phyloP scores from a whole-genome alignment of 2,113 vertebrate species.

The Delphinus delphis region DNA sequence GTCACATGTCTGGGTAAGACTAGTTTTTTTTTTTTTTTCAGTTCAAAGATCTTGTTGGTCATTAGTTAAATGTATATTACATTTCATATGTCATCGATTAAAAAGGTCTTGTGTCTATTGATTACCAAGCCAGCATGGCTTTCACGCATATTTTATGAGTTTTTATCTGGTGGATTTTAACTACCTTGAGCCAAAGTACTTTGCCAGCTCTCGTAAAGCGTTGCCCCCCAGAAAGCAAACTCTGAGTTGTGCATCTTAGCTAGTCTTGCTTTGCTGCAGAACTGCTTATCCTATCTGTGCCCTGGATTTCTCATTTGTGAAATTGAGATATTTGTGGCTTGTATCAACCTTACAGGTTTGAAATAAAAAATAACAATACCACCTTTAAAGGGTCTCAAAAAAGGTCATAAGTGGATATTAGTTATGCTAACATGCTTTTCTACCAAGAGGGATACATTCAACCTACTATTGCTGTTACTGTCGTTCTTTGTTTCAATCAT shows the following conservation, averaged over 20 bases:
- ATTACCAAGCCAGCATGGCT: background rate
- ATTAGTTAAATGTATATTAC: conserved; percentile 33
- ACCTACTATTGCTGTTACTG: background rate
- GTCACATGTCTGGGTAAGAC: conserved; percentile 31
- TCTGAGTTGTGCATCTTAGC: background rate
- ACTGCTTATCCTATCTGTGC: background rate
- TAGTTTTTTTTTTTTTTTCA: conserved; percentile 49
- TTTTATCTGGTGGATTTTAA: conserved; percentile 13
- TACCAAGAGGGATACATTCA: background rate
- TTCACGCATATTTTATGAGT: background rate
- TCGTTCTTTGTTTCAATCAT: conserved; percentile 29
- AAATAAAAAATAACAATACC: background rate
- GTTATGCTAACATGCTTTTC: background rate
- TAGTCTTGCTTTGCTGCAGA: background rate
- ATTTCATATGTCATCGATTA: background rate
- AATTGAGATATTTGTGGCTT: background rate
- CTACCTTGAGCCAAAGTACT: conserved; percentile 18
- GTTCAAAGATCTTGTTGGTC: conserved; percentile 32
- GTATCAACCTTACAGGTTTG: background rate
- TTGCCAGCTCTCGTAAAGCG: background rate
- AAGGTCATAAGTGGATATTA: background rate
- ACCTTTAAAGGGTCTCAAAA: background rate
- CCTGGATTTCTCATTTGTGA: background rate
- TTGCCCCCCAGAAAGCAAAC: background rate
- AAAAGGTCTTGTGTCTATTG: background rate